Evolutionary conservation across 2,113 vertebrate genomes (phyloP), one percentile per base, ranked within the genome.

Genomic region (Egretta garzetta): DNA sequence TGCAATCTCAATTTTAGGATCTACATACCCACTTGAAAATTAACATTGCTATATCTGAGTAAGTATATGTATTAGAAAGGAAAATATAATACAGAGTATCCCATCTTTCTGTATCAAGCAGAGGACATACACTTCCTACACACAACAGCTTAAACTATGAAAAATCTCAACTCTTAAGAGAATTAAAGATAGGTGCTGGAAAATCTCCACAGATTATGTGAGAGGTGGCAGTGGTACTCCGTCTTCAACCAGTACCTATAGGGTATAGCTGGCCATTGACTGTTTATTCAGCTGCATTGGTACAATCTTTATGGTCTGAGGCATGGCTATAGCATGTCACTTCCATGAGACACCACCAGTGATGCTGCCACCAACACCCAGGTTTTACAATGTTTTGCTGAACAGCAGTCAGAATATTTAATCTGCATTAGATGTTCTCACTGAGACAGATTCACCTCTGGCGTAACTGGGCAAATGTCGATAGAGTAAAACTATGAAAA

Each of bases 11-110:
- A n/a, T 55, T 92, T 86, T 88, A 60, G 35, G 28, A 60, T 80
- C 37, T 30, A 7, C 3, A 0, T 49, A 47, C 8, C 10, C 18
- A 47, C 17, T 63, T 72, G 39, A 72, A 86, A 87, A 66, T 23
- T 1, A 74, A 47, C 7, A 6, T 72, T 55, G 6, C 6, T 55
- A 1, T 50, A 56, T 39, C 35, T 0, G 0, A 37, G 6, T 33
- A 55, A 35, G 10, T 67, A 32, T 22, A 52, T 47, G 49, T 3
- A 22, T 62, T 50, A 56, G 56, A 60, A 52, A 50, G 23, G 13
- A 87, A 77, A 72, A 67, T 47, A 20, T 22, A 84, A 53, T 26
- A 26, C 8, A 3, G 12, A 23, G 12, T 35, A 41, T 49, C 24
- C 16, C 43, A 43, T 45, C 24, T 71, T 58, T 73, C 71, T 39